Percentiles rank a stretch among this genome's conserved stretches.
Conservation (phyloP, 2,113 vertebrate species). For the Tychaedon coryphoeus region DNA sequence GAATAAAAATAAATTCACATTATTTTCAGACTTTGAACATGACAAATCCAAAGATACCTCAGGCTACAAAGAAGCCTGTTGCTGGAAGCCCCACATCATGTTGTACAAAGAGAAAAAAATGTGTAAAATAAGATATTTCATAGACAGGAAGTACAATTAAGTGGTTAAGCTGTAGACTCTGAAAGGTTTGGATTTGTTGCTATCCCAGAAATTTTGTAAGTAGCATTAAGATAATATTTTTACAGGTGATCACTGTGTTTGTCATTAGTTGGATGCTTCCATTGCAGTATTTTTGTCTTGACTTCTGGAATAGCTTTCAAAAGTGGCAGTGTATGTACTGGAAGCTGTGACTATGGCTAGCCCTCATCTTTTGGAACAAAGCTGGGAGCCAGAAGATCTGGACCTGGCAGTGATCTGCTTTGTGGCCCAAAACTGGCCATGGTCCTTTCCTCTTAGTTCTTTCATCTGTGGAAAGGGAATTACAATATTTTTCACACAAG, state of each 20-base stretch:
- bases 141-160: neutral
- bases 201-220: neutral
- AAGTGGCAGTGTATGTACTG: neutral
- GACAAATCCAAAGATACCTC: neutral
- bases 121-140: neutral
- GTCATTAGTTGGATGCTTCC: neutral
- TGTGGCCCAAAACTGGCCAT: neutral
- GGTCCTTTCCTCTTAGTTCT: neutral
- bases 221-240: neutral
- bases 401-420: neutral
- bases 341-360: neutral
- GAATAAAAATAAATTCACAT: neutral
- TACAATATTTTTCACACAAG: neutral
- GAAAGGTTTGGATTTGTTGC: neutral
- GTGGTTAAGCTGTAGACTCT: neutral
- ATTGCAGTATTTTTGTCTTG: neutral
- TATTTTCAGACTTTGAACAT: neutral
- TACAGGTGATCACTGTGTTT: neutral
- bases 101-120: neutral
- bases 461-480: neutral
- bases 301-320: neutral
- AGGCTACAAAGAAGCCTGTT: neutral
- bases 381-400: neutral
- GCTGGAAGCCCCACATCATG: neutral
- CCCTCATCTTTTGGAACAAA: neutral